Evolutionary conservation across 2,888 invertebrate genomes (phyloP).

Genomic region (Biston stratarius): DNA sequence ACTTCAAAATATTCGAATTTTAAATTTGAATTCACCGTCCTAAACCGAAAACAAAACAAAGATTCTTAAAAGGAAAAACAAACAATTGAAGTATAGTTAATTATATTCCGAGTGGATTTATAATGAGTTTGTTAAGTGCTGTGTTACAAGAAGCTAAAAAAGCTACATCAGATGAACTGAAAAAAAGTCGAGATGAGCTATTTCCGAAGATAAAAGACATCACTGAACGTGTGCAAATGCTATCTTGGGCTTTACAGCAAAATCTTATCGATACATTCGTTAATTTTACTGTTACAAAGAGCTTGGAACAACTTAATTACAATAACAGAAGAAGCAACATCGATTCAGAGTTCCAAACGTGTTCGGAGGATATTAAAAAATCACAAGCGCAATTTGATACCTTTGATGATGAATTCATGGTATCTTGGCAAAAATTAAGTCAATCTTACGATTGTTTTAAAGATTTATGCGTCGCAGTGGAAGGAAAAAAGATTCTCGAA

Average conservation of each 20-base stretch:
- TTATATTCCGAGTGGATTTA: conserved; percentile 18
- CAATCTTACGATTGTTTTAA: conserved; percentile 59
- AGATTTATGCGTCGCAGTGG: conserved; percentile 65
- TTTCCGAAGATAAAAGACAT: conserved; percentile 67
- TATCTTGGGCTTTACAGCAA: conserved; percentile 77
- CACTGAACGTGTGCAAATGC: conserved; percentile 70
- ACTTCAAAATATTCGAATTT: neutral
- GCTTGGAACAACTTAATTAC: conserved; percentile 76
- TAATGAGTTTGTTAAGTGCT: conserved; percentile 77
- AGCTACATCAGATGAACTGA: conserved; percentile 65
- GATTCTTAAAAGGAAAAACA: conserved; percentile 14
- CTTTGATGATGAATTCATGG: conserved; percentile 66
- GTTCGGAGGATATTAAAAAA: conserved; percentile 55
- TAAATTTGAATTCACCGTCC: neutral
- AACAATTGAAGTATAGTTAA: neutral
- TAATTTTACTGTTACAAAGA: conserved; percentile 72
- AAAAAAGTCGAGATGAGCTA: conserved; percentile 67
- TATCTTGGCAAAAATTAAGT: conserved; percentile 58
- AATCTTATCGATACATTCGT: conserved; percentile 72
- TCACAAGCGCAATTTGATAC: conserved; percentile 56
- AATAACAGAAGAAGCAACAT: conserved; percentile 71
- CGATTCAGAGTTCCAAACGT: conserved; percentile 58
- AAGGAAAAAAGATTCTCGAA: conserved; percentile 68
- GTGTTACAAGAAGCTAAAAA: conserved; percentile 73
- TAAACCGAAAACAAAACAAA: conserved; percentile 33